Base-by-base conservation (phyloP, 1,140 invertebrate species). In the Bombus sylvicola region DNA sequence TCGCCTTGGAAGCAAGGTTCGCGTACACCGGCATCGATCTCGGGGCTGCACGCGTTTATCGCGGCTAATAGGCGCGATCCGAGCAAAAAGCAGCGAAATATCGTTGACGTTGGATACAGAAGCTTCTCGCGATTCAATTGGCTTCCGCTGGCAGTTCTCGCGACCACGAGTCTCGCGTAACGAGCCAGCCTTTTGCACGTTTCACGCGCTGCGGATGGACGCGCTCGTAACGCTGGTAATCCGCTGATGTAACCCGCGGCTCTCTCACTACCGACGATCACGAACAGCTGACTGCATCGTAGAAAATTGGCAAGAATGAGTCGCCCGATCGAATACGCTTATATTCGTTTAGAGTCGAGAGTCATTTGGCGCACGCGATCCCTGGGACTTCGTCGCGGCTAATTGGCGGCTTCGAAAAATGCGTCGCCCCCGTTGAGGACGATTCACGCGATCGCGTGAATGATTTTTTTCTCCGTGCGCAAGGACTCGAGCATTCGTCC, bases 331-430 rank as follows among this genome's bases (percentile, higher is more conserved):
- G 72, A 57, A 57, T 53, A 72, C 39, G 73, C 57, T 41, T 47
- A 28, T 39, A 18, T 59, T 59, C 57, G 25, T 59, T 59, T 28
- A 28, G 25, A 59, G 13, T 8, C 41, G 72, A 13, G n/a, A 3
- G 28, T 12, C 34, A 10, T 77, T 77, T 34, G 25, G 28, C 28
- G 66, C 66, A 39, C 87, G 66, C 71, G 62, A 43, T 15, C 75
- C 5, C 25, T 31, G 5, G 6, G 37, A 81, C 37, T 83, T 53
- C 31, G 71, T 34, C 43, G 10, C 37, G 74, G 37, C 78, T 88
- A 89, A 89, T 89, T 88, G 75, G 13, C 43, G 22, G n/a, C 34
- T 78, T 79, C 15, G 75, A 74, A 66, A 81, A 85, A 81, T 43
- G 22, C 37, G 62, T 86, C 71, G 8, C 31, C 66, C 31, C 53